phyloP scores from a whole-genome alignment of 2,797 vertebrate species.

The Gorsachius magnificus region DNA sequence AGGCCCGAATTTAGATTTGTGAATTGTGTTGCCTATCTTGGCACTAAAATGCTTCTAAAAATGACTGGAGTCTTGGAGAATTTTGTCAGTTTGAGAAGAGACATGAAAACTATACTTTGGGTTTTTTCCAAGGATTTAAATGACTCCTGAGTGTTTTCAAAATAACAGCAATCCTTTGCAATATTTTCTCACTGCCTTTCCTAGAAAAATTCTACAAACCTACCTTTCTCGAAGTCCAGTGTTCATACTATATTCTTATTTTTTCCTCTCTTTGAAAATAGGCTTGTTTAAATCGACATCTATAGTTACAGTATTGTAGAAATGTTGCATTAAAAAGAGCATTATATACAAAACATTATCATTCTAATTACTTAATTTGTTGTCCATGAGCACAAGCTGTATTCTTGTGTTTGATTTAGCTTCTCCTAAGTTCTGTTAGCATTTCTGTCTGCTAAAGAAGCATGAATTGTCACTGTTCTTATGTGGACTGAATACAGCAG shows the following conservation, averaged over 20 bases:
- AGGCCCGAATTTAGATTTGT: neutral
- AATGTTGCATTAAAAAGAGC: neutral
- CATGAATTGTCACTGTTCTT: neutral
- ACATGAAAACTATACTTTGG: neutral
- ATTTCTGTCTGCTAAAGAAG: neutral
- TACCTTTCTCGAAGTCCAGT: neutral
- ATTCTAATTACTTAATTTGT: slow-evolving; percentile 1
- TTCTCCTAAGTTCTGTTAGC: neutral
- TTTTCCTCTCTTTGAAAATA: neutral
- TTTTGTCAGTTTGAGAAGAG: slow-evolving; percentile 5
- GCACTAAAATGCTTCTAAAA: slow-evolving; percentile 10
- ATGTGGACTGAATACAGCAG: neutral
- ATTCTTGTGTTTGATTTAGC: slow-evolving; percentile 1
- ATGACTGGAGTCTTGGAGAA: neutral
- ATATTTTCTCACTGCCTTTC: neutral
- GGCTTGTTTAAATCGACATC: neutral
- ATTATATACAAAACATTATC: neutral
- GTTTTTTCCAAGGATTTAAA: neutral
- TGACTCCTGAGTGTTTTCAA: neutral
- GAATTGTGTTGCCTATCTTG: neutral
- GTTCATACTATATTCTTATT: neutral
- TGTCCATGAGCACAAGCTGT: neutral
- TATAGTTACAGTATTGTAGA: neutral
- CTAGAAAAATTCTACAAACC: neutral
- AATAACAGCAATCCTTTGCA: neutral